These are phyloP conservation scores for Pelobates fuscus DNA, from an alignment of 2,113 vertebrate species.

Conservation along the genomic window DNA sequence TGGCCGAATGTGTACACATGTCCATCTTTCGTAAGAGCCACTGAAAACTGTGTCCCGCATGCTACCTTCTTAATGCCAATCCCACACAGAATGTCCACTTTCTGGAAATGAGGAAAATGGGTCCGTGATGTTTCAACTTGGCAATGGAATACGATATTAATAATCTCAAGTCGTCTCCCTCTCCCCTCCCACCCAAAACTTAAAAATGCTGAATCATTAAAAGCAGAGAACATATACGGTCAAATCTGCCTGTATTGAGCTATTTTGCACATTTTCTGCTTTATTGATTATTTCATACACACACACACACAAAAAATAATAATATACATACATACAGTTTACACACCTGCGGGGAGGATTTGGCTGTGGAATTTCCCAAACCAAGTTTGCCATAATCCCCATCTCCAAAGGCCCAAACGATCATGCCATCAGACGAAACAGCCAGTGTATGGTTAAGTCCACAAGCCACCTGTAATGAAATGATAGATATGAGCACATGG, in stretches of 20 bases:
- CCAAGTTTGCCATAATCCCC: slow-evolving; percentile 84
- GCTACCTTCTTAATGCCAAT: slow-evolving; percentile 82
- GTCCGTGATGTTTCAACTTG: slow-evolving; percentile 18
- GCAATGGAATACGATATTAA: no score
- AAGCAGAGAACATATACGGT: no score
- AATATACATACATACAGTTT: background rate
- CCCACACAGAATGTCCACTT: slow-evolving; percentile 83
- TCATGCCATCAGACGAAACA: slow-evolving; percentile 79
- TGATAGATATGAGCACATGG: no score
- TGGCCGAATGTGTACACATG: slow-evolving; percentile 83
- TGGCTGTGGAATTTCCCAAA: slow-evolving; percentile 81
- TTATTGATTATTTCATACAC: no score
- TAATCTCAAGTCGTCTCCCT: no score
- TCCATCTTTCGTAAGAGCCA: slow-evolving; percentile 80
- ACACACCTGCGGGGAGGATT: slow-evolving; percentile 79
- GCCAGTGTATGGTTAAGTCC: slow-evolving; percentile 81
- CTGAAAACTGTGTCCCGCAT: slow-evolving; percentile 84
- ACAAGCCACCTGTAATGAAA: slow-evolving; percentile 73
- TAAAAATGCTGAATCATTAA: no score
- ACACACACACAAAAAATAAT: no score
- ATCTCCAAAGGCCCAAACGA: slow-evolving; percentile 85
- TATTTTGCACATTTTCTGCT: no score
- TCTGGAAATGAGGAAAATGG: slow-evolving; percentile 61
- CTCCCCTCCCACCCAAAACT: no score
- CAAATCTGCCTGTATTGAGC: no score